A percentile compares a stretch with the other conserved stretches of the same genome.
Evolutionary conservation across 2,113 vertebrate species (phyloP).

Genomic region (Nothoprocta pentlandii): DNA sequence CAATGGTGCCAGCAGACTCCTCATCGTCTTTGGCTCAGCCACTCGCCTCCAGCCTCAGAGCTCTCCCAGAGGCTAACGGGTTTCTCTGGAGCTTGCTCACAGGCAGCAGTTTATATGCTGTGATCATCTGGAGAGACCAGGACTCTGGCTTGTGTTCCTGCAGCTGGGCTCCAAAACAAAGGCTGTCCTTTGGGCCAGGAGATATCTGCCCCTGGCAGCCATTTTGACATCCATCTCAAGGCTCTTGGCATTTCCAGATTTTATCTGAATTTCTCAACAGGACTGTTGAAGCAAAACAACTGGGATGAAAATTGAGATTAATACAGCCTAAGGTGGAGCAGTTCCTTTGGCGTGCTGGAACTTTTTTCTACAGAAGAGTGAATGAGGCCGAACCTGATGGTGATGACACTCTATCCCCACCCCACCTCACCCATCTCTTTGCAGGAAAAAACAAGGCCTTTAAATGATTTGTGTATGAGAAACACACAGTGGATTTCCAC

Average conservation of each 20-base stretch:
- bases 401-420: background rate
- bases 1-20: conserved; percentile 33
- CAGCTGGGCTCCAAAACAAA: conserved; percentile 50
- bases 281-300: conserved; percentile 20
- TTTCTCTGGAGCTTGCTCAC: conserved; percentile 14
- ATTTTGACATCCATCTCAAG: background rate
- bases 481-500: background rate
- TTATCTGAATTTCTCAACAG: conserved; percentile 8
- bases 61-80: conserved; percentile 27
- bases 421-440: background rate
- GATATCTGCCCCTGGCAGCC: background rate
- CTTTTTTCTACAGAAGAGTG: background rate
- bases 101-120: conserved; percentile 58
- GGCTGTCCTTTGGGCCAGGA: background rate
- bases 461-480: background rate
- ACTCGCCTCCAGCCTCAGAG: background rate
- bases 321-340: background rate
- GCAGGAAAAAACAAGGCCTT: background rate
- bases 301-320: background rate
- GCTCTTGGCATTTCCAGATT: conserved; percentile 19
- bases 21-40: conserved; percentile 18
- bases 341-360: background rate
- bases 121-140: background rate
- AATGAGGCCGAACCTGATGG: background rate
- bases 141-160: conserved; percentile 22